Base-by-base conservation (phyloP, 2,888 invertebrate species). In the Thumatha senex region DNA sequence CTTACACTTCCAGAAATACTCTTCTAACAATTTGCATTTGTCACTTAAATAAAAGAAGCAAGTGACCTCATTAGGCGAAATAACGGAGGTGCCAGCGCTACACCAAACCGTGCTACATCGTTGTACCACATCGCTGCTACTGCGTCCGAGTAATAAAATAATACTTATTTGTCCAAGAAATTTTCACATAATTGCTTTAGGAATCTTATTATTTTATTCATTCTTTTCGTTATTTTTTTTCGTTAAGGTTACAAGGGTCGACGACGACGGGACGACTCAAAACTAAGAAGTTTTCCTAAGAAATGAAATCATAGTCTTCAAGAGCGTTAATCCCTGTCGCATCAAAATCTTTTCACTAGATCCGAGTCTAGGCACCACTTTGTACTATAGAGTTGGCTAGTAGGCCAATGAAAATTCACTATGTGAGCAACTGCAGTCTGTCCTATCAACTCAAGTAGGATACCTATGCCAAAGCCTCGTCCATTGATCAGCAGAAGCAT, bases 11-110 rank as follows among this genome's bases (percentile, higher is more conserved):
- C 80, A 75, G 78, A 81, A 84, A 82, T 76, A 84, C 81, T 82
- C 75, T 75, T 75, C 72, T 68, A 76, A 77, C 80, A 82, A 86
- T 87, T 85, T 85, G 80, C 83, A 88, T 87, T 86, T 84, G 84
- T 86, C 85, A 82, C 82, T 84, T 88, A 86, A 87, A 88, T 87
- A 87, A 85, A 86, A 84, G 84, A 80, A 82, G 82, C 84, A 78
- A 82, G 80, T 72, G 77, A 68, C 74, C 85, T 88, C 87, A 87
- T 87, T 88, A 86, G 84, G 80, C 77, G 77, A 75, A 75, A 74
- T 67, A 71, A 63, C 65, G 67, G 67, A 58, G 55, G 61, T 61
- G 51, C 31, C 31, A 8, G 56, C 47, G 9, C 52, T 52, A 63
- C 56, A 46, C 60, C 61, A 58, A 59, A 46, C 52, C 51, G 55